A percentile compares a stretch with the other conserved stretches of the same genome.
phyloP scores from a whole-genome alignment of 2,888 invertebrate genomes.

The Caenorhabditis sp. region DNA sequence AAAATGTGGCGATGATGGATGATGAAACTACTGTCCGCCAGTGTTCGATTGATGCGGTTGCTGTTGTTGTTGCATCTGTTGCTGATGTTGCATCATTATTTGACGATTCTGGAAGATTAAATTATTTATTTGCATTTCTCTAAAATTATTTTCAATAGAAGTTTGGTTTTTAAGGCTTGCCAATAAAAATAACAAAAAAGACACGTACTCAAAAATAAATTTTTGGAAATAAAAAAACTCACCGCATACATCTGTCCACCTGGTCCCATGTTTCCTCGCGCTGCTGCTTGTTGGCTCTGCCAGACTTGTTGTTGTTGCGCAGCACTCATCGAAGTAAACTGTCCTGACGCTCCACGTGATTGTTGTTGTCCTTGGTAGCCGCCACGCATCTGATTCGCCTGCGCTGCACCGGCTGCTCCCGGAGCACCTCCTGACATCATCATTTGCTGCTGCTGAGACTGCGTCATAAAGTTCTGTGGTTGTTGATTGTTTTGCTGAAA shows the following conservation, averaged over 20 bases:
- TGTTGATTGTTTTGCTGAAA: neutral
- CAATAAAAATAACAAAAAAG: neutral
- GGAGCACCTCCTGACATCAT: neutral
- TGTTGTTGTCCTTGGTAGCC: slow-evolving; percentile 8
- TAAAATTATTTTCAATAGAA: neutral
- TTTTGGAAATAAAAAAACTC: neutral
- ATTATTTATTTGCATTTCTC: neutral
- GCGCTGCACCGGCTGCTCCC: neutral
- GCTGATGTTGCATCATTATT: slow-evolving; percentile 31
- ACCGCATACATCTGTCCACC: neutral
- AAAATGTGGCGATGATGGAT: neutral
- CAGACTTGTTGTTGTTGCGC: slow-evolving; percentile 20
- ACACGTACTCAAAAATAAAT: neutral
- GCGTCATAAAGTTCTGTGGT: neutral
- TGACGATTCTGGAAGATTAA: slow-evolving; percentile 34
- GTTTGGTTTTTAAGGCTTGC: neutral
- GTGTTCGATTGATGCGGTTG: slow-evolving; percentile 30
- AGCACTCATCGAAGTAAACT: slow-evolving; percentile 38
- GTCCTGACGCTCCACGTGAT: slow-evolving; percentile 41
- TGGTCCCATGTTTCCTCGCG: neutral
- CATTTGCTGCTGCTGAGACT: neutral
- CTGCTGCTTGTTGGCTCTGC: slow-evolving; percentile 22
- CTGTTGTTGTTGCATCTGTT: slow-evolving; percentile 23
- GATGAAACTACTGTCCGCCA: slow-evolving; percentile 1
- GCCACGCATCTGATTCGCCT: neutral